phyloP scores from a whole-genome alignment of 2,797 vertebrate species.

The Coracias cyanogaster region DNA sequence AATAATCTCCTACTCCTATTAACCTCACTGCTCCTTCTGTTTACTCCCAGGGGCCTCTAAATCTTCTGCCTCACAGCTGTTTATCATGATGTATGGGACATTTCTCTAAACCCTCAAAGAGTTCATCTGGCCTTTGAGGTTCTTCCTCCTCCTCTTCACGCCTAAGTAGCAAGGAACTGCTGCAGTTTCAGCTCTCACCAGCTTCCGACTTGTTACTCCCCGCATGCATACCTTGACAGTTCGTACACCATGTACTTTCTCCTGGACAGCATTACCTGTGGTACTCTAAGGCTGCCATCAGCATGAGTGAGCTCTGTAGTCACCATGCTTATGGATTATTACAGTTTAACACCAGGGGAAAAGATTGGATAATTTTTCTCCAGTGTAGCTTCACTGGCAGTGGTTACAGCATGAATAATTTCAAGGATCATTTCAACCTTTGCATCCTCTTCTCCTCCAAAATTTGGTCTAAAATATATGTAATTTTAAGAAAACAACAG shows the following conservation, averaged over 20 bases:
- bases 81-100: not conserved
- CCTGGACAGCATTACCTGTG: not conserved
- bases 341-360: not conserved
- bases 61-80: constrained; percentile 1
- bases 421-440: not conserved
- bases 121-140: not conserved
- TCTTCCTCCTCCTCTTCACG: not conserved
- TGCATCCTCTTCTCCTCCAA: not conserved
- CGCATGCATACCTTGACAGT: not conserved
- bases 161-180: not conserved
- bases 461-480: not conserved
- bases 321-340: not conserved
- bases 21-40: constrained; percentile 41
- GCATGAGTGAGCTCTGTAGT: not conserved
- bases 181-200: constrained; percentile 31
- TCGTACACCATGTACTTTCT: not conserved
- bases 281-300: not conserved
- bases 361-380: not conserved
- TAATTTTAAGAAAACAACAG: not conserved
- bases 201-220: not conserved
- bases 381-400: not conserved
- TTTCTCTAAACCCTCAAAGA: not conserved
- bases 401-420: not conserved
- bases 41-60: not conserved
- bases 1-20: constrained; percentile 53